Conservation (phyloP, 2,797 vertebrate species). For the Falco peregrinus region DNA sequence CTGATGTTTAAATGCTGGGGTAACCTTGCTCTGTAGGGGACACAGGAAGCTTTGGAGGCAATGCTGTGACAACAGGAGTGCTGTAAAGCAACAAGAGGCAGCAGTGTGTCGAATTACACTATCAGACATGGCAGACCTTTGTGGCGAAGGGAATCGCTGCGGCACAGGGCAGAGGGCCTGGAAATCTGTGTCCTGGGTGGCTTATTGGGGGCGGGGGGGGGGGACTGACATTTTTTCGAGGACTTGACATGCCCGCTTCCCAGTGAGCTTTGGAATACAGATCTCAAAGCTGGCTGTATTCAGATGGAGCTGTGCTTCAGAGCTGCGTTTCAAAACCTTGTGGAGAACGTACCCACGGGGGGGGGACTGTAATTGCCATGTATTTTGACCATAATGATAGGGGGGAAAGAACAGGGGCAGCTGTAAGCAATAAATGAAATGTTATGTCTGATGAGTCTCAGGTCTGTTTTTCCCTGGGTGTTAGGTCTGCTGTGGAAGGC, state of each 20-base stretch:
- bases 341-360: background rate
- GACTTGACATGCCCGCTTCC: background rate
- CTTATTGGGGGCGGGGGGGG: background rate
- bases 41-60: background rate
- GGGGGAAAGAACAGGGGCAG: background rate
- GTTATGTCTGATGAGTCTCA: background rate
- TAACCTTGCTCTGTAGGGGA: background rate
- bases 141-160: background rate
- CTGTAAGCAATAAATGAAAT: background rate
- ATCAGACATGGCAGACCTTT: background rate
- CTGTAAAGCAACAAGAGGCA: background rate
- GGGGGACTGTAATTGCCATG: conserved; percentile 9
- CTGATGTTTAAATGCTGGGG: background rate
- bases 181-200: background rate
- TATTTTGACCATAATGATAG: background rate
- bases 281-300: background rate
- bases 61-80: background rate
- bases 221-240: background rate
- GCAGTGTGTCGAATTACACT: background rate
- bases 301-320: background rate
- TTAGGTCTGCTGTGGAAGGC: background rate
- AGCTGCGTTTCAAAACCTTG: background rate
- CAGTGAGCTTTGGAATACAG: background rate
- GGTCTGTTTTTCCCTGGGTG: background rate
- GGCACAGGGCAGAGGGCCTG: background rate